Evolutionary conservation across 2,888 invertebrate species (phyloP), one percentile per base, ranked within the genome.

Genomic region (Campoplex nolae): DNA sequence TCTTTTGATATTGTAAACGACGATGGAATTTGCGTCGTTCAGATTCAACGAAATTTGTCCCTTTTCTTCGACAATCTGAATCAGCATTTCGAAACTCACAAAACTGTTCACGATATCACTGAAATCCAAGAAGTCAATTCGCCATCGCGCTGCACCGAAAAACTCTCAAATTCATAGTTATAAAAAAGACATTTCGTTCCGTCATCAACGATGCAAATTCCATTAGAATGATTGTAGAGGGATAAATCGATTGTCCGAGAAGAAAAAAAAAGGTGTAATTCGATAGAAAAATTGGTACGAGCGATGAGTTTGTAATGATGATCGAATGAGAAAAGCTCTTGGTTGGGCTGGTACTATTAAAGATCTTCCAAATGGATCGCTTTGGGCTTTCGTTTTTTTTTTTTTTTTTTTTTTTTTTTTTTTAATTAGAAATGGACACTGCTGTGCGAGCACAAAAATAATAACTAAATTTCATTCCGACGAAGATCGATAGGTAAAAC

Each of bases 291-390:
- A 56, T 28, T 68, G 51, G 54, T 80, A 77, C 70, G 82, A 48
- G 48, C 42, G 86, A n/a, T n/a, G n/a, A 86, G 70, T 89, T 88
- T 89, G 89, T 89, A 89, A 89, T 88, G 89, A 91, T 85, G 81
- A 88, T 86, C 88, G 79, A 54, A 71, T 65, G 56, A 70, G 74
- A 65, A 81, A 86, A 84, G 80, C 71, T 85, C 88, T 88, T 85
- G 78, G 88, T 87, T 89, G 85, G 85, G 87, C 77, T 74, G 74
- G 75, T 65, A 45, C 48, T 70, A 70, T 70, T 56, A 1, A 45
- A 68, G 80, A 78, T 75, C 79, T 90, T 90, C 13, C 32, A 16
- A 89, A 78, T 67, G 85, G 80, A 82, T 87, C 89, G 86, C 86
- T 86, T 78, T 83, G 80, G 71, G 87, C 84, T 87, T 84, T 84